Conservation (phyloP, 2,113 vertebrate genomes). For the Cryptomyrus ogoouensis region DNA sequence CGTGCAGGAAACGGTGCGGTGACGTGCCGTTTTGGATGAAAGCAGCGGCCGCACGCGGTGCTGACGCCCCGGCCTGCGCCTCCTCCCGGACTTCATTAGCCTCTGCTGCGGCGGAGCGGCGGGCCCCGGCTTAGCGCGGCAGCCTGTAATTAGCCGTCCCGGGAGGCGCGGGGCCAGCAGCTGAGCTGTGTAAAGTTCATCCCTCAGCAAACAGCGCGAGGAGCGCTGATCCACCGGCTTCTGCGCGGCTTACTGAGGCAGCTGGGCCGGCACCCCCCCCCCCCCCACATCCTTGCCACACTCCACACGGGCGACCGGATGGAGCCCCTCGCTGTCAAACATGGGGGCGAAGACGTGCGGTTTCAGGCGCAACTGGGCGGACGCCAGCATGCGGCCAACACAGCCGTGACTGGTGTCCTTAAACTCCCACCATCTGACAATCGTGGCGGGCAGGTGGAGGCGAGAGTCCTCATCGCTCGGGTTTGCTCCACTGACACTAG, state of each 20-base stretch:
- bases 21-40: background rate
- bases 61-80: background rate
- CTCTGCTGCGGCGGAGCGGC: background rate
- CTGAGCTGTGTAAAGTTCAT: constrained; percentile 33
- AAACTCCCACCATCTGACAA: background rate
- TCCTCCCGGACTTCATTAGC: constrained; percentile 31
- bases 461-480: background rate
- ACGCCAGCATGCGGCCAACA: background rate
- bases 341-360: background rate
- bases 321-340: background rate
- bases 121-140: background rate
- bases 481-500: background rate
- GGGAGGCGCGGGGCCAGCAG: constrained; percentile 8
- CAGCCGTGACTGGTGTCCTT: background rate
- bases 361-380: background rate
- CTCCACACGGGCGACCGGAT: background rate
- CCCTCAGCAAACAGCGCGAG: constrained; percentile 25
- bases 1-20: background rate
- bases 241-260: background rate
- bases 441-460: background rate
- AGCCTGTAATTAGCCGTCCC: constrained; percentile 23
- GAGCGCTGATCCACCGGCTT: background rate
- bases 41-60: background rate
- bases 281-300: background rate
- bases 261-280: constrained; percentile 25